These are phyloP conservation scores for Drosophila meridiana DNA, from an alignment of 2,888 invertebrate genomes.

Conservation along the genomic window DNA sequence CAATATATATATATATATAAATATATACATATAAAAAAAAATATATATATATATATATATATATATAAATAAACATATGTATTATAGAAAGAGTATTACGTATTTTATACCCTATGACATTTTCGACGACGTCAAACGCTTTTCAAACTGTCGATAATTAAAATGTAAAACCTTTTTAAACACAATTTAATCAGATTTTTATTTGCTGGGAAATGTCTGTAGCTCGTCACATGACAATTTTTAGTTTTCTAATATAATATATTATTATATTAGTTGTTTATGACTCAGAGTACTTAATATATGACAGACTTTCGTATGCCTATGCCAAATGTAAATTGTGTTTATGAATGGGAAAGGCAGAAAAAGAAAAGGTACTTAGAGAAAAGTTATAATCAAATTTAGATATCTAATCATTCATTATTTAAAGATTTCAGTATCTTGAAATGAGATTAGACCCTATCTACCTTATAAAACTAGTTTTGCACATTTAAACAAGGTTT, in stretches of 20 bases:
- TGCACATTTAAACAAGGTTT: neutral
- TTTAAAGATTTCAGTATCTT: neutral
- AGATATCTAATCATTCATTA: neutral
- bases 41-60: neutral
- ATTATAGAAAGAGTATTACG: neutral
- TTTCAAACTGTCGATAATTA: neutral
- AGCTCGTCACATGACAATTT: neutral
- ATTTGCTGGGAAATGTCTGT: neutral
- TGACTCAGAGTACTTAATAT: neutral
- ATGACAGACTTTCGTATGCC: too few relatives aligned
- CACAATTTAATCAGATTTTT: slow-evolving; percentile 1
- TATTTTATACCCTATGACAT: slow-evolving; percentile 27
- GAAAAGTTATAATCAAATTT: neutral
- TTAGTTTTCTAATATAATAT: neutral
- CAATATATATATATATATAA: neutral
- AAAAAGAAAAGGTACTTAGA: too few relatives aligned
- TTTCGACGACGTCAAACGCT: neutral
- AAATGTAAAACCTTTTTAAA: neutral
- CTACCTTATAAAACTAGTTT: slow-evolving; percentile 1
- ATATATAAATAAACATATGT: neutral
- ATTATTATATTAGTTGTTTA: neutral
- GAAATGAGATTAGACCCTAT: neutral
- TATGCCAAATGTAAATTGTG: neutral
- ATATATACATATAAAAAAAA: too few relatives aligned
- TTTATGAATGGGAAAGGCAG: neutral